These are phyloP conservation scores for Pygmarrhopalites habei DNA, from an alignment of 1,140 invertebrate genomes.

Conservation along the genomic window DNA sequence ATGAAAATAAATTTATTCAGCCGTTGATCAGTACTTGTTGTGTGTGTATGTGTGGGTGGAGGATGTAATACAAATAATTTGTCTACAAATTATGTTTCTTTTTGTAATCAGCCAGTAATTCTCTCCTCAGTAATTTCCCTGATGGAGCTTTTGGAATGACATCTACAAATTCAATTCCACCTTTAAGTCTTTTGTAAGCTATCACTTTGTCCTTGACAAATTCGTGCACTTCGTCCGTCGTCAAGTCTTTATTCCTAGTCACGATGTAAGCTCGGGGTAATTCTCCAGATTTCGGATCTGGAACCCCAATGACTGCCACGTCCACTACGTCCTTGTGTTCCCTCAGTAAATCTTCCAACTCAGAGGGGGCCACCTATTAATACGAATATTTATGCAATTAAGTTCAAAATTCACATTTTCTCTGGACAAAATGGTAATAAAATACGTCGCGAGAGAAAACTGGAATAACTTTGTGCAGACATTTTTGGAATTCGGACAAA, in stretches of 20 bases:
- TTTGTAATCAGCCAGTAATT: slow-evolving; percentile 11
- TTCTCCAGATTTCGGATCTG: slow-evolving; percentile 64
- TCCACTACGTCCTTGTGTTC: slow-evolving; percentile 64
- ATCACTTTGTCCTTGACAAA: slow-evolving; percentile 6
- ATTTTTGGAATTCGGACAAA: too few relatives aligned
- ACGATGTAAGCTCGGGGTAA: slow-evolving; percentile 57
- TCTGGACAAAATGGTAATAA: neutral
- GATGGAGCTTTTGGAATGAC: slow-evolving; percentile 42
- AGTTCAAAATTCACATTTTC: too few relatives aligned
- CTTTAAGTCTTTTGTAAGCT: slow-evolving; percentile 44
- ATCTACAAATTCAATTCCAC: slow-evolving; percentile 19
- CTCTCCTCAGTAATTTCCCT: slow-evolving; percentile 10
- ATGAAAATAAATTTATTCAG: too few relatives aligned
- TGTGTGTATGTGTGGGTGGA: too few relatives aligned
- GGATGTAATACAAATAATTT: too few relatives aligned
- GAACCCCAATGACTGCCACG: slow-evolving; percentile 73
- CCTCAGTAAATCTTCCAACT: slow-evolving; percentile 72
- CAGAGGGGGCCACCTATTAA: slow-evolving; percentile 70
- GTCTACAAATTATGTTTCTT: too few relatives aligned
- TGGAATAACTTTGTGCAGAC: neutral
- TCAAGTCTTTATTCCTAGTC: slow-evolving; percentile 36
- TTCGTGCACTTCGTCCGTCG: slow-evolving; percentile 40
- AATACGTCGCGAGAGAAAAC: neutral
- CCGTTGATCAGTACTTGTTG: too few relatives aligned
- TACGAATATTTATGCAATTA: neutral